A percentile compares a stretch with the other conserved stretches of the same genome.
Evolutionary conservation across 2,797 vertebrate species (phyloP).

Genomic region (Hippoglossus hippoglossus): DNA sequence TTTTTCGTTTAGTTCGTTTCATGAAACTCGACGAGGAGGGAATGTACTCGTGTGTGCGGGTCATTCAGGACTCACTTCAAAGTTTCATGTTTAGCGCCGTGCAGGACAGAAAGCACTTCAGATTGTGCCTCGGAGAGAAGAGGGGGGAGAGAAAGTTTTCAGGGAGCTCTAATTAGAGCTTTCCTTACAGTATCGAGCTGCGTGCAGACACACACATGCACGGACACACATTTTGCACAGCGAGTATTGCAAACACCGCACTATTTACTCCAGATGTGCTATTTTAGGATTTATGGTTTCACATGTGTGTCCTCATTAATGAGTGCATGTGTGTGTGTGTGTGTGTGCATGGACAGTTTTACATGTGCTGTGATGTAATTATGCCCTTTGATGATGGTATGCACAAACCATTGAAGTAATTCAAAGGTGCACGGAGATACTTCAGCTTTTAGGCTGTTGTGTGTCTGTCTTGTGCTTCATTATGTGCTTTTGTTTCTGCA

Average conservation of each 20-base stretch:
- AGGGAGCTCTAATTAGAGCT: conserved; percentile 45
- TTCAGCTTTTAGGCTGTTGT: not conserved
- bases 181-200: conserved; percentile 7
- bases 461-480: not conserved
- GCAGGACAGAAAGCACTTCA: conserved; percentile 3
- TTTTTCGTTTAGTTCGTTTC: conserved; percentile 6
- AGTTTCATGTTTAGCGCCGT: conserved; percentile 13
- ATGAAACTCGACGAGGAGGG: conserved; percentile 23
- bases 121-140: conserved; percentile 21
- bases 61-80: conserved; percentile 42
- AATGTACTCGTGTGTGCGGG: not conserved
- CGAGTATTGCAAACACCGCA: conserved; percentile 18
- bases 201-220: not conserved
- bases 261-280: conserved; percentile 22
- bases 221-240: conserved; percentile 3
- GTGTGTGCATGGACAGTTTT: not conserved
- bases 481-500: not conserved
- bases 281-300: conserved; percentile 11
- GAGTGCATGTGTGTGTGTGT: not conserved
- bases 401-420: conserved; percentile 3
- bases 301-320: not conserved
- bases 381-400: not conserved
- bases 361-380: conserved; percentile 1
- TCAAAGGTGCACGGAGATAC: not conserved
- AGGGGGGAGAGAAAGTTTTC: not conserved